These are phyloP conservation scores for Trematomus loennbergii DNA, from an alignment of 2,113 vertebrate species.

Conservation along the genomic window DNA sequence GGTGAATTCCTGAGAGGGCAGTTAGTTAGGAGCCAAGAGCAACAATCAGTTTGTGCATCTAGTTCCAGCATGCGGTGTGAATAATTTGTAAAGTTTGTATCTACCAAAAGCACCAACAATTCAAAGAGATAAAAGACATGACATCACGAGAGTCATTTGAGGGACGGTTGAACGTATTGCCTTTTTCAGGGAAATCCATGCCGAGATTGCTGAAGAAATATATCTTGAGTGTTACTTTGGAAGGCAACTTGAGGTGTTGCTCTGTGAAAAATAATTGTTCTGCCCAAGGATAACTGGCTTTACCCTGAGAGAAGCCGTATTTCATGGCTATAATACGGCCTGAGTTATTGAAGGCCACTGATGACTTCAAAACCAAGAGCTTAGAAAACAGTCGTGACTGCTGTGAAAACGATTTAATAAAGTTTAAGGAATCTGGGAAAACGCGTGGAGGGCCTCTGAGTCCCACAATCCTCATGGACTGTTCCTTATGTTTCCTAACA, in stretches of 20 bases:
- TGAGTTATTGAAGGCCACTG: constrained; percentile 80
- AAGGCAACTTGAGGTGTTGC: constrained; percentile 75
- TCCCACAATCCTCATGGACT: constrained; percentile 73
- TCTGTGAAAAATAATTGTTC: constrained; percentile 80
- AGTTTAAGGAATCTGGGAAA: constrained; percentile 78
- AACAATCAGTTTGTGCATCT: constrained; percentile 53
- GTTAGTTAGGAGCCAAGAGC: constrained; percentile 75
- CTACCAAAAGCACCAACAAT: constrained; percentile 29
- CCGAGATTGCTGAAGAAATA: constrained; percentile 59
- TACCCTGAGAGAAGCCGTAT: constrained; percentile 76
- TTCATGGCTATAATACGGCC: constrained; percentile 77
- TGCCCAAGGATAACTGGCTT: constrained; percentile 79
- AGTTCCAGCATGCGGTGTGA: constrained; percentile 10
- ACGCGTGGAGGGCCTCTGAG: constrained; percentile 50
- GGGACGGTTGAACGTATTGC: constrained; percentile 34
- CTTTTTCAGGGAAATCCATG: constrained; percentile 50
- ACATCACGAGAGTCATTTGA: constrained; percentile 43
- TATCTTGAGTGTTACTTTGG: constrained; percentile 55
- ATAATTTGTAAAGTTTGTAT: constrained; percentile 39
- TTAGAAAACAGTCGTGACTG: constrained; percentile 78
- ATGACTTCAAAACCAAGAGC: constrained; percentile 80
- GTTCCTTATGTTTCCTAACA: constrained; percentile 82
- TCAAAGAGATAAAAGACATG: constrained; percentile 21
- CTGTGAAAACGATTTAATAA: constrained; percentile 80
- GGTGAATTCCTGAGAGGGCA: constrained; percentile 73